These are phyloP conservation scores for Drosophila kurseongensis DNA, from an alignment of 1,140 invertebrate genomes.

Conservation along the genomic window DNA sequence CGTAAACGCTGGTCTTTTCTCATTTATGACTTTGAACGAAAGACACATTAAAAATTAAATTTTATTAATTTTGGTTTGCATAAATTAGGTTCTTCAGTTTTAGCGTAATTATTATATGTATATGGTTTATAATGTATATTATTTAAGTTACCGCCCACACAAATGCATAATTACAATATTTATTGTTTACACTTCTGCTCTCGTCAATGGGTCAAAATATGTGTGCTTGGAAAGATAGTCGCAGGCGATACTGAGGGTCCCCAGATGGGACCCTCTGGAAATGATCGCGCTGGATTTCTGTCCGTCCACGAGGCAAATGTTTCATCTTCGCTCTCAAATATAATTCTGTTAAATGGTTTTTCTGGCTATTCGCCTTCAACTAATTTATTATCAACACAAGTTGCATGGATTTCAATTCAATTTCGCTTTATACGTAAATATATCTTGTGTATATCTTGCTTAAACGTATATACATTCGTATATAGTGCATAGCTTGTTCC, in stretches of 20 bases:
- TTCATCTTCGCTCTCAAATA: constrained; percentile 47
- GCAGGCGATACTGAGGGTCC: constrained; percentile 30
- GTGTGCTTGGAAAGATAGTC: constrained; percentile 26
- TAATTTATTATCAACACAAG: constrained; percentile 77
- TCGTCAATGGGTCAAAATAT: constrained; percentile 18
- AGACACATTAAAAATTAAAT: constrained; percentile 84
- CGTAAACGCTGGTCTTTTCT: constrained; percentile 40
- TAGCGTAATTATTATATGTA: constrained; percentile 69
- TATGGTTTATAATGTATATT: constrained; percentile 53
- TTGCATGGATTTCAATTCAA: constrained; percentile 51
- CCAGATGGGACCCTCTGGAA: constrained; percentile 52
- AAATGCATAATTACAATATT: constrained; percentile 83
- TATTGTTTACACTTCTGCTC: constrained; percentile 68
- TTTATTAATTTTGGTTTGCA: constrained; percentile 78
- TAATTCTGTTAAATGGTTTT: constrained; percentile 51
- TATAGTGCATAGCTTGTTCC: constrained; percentile 41
- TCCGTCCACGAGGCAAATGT: constrained; percentile 23
- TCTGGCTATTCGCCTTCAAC: constrained; percentile 51
- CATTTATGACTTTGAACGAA: constrained; percentile 83
- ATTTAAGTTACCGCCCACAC: constrained; percentile 59
- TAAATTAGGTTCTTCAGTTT: constrained; percentile 74
- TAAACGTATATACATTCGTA: constrained; percentile 40
- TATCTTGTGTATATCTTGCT: constrained; percentile 55
- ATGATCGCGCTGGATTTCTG: constrained; percentile 49
- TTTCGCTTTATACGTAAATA: constrained; percentile 52